A percentile compares a stretch with the other conserved stretches of the same genome.
Evolutionary conservation across 2,797 vertebrate genomes (phyloP).

Genomic region (Cossypha polioptera): DNA sequence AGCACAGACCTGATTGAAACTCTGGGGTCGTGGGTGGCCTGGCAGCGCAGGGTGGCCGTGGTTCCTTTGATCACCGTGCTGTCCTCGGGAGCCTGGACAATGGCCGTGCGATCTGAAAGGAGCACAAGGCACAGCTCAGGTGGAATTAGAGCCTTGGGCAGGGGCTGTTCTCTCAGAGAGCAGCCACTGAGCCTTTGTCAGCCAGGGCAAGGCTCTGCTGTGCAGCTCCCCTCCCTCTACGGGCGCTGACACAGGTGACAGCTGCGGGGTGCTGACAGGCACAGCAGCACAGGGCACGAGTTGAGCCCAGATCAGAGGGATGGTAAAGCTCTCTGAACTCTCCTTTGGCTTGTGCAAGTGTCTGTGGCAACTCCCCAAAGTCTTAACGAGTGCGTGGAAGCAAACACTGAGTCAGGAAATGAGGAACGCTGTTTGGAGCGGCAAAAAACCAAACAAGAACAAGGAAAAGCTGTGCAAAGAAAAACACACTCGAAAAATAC

Average conservation of each 20-base stretch:
- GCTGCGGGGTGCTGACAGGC: not conserved
- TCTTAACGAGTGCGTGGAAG: not conserved
- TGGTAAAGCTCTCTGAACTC: not conserved
- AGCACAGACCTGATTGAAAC: constrained; percentile 82
- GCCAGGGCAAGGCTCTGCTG: not conserved
- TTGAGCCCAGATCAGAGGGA: not conserved
- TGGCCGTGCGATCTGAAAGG: constrained; percentile 85
- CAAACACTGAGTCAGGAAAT: not conserved
- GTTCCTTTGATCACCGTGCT: constrained; percentile 94
- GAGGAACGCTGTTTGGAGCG: not conserved
- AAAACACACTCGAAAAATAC: not conserved
- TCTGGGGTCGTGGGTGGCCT: constrained; percentile 87
- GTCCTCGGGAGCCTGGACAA: constrained; percentile 85
- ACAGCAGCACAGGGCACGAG: not conserved
- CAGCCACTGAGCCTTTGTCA: not conserved
- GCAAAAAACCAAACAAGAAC: not conserved
- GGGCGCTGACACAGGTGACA: not conserved
- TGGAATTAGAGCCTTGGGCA: not conserved
- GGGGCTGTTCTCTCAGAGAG: not conserved
- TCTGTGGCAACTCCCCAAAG: not conserved
- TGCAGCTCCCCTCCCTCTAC: not conserved
- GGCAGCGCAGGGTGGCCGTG: constrained; percentile 84
- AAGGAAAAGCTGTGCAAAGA: not conserved
- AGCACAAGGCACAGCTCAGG: constrained; percentile 33
- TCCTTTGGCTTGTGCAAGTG: not conserved